phyloP scores from a whole-genome alignment of 2,113 vertebrate species.

The Pomatostomus ruficeps region DNA sequence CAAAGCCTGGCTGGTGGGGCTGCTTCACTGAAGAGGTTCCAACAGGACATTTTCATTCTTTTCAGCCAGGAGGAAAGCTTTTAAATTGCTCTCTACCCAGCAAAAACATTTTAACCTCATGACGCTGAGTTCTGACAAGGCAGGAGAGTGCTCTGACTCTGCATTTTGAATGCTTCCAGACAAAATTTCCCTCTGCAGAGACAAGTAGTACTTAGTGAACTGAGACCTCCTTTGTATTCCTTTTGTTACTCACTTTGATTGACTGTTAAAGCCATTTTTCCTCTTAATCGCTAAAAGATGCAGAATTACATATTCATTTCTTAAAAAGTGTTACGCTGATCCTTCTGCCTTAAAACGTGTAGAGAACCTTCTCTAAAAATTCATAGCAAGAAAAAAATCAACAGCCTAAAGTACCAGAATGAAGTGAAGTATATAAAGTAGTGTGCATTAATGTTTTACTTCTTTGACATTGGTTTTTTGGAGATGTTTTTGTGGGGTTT shows the following conservation, averaged over 20 bases:
- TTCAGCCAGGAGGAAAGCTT: not conserved
- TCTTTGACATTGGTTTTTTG: not conserved
- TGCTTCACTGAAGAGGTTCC: not conserved
- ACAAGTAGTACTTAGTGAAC: not conserved
- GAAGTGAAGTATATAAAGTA: not conserved
- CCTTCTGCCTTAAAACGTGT: not conserved
- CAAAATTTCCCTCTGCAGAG: not conserved
- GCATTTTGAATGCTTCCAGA: not conserved
- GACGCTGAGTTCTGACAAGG: not conserved
- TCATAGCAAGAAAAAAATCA: not conserved
- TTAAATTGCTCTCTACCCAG: not conserved
- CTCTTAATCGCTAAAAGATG: not conserved
- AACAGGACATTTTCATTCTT: not conserved
- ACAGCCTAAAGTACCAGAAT: not conserved
- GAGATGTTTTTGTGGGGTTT: not conserved
- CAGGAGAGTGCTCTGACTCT: not conserved
- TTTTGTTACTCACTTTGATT: not conserved
- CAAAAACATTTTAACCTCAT: not conserved
- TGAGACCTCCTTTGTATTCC: not conserved
- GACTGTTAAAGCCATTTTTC: not conserved
- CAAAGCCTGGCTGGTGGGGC: not conserved
- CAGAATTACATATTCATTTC: not conserved
- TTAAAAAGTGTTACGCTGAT: not conserved
- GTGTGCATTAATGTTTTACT: not conserved
- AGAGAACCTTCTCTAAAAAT: not conserved